A percentile compares a stretch with the other conserved stretches of the same genome.
Evolutionary conservation across 2,113 vertebrate species (phyloP).

Genomic region (Penelope pileata): DNA sequence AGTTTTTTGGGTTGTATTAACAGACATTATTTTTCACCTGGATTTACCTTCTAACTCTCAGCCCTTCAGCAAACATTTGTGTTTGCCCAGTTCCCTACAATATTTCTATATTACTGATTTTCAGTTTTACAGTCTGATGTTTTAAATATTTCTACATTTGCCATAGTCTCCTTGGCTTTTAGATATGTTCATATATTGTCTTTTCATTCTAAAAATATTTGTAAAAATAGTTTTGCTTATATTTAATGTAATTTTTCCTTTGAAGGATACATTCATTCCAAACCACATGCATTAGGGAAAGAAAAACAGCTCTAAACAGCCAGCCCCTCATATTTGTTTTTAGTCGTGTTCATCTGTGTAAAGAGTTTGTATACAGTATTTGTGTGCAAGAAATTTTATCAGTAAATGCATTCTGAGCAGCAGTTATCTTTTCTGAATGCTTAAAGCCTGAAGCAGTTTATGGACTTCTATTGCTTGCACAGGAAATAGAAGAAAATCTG

Average conservation of each 20-base stretch:
- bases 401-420: background rate
- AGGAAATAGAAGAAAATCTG: slow-evolving; percentile 40
- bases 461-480: background rate
- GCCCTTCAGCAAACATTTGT: background rate
- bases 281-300: background rate
- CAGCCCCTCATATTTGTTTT: background rate
- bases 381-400: background rate
- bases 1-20: background rate
- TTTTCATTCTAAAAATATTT: background rate
- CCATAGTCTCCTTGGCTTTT: background rate
- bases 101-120: background rate
- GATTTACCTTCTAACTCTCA: background rate
- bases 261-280: background rate
- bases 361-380: background rate
- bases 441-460: slow-evolving; percentile 20
- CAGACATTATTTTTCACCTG: background rate
- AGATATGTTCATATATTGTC: background rate
- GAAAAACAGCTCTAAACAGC: background rate
- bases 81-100: background rate
- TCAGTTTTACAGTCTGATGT: background rate
- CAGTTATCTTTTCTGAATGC: background rate
- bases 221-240: background rate
- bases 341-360: background rate
- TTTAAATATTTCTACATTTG: background rate
- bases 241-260: background rate